Evolutionary conservation across 2,113 vertebrate species (phyloP).

Genomic region (Trogon surrucura): DNA sequence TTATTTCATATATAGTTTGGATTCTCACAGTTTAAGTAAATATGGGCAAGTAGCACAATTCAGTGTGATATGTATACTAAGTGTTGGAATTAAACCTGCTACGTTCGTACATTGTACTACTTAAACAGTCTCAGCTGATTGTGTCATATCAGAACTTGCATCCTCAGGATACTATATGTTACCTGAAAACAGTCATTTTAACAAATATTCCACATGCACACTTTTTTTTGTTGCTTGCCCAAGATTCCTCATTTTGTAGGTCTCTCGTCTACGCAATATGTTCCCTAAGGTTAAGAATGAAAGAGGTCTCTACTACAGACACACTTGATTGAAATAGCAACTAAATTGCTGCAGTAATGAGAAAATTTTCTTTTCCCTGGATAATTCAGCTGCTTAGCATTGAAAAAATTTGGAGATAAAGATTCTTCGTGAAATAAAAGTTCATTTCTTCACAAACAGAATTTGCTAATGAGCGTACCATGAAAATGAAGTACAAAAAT

Average conservation of each 20-base stretch:
- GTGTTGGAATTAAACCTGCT: background rate
- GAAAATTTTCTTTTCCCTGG: conserved; percentile 50
- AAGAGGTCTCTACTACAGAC: conserved; percentile 49
- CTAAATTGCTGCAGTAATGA: conserved; percentile 70
- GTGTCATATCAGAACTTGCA: background rate
- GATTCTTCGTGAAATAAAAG: background rate
- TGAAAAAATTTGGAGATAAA: conserved; percentile 9
- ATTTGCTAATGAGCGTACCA: background rate
- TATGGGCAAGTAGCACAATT: background rate
- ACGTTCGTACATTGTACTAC: background rate
- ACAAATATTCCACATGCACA: background rate
- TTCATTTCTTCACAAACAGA: background rate
- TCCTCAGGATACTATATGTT: background rate
- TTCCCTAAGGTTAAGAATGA: conserved; percentile 70
- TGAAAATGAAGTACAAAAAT: background rate
- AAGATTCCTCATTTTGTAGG: conserved; percentile 37
- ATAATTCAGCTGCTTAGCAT: conserved; percentile 25
- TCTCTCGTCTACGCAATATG: background rate
- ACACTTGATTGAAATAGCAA: conserved; percentile 62
- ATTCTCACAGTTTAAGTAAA: background rate
- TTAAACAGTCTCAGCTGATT: background rate
- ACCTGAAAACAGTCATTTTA: background rate
- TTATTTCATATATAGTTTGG: background rate
- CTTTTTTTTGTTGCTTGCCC: background rate
- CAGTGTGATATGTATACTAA: background rate